Percentiles rank a stretch among this genome's conserved stretches.
Evolutionary conservation across 2,888 invertebrate genomes (phyloP).

Genomic region (Sinotaia quadrata): DNA sequence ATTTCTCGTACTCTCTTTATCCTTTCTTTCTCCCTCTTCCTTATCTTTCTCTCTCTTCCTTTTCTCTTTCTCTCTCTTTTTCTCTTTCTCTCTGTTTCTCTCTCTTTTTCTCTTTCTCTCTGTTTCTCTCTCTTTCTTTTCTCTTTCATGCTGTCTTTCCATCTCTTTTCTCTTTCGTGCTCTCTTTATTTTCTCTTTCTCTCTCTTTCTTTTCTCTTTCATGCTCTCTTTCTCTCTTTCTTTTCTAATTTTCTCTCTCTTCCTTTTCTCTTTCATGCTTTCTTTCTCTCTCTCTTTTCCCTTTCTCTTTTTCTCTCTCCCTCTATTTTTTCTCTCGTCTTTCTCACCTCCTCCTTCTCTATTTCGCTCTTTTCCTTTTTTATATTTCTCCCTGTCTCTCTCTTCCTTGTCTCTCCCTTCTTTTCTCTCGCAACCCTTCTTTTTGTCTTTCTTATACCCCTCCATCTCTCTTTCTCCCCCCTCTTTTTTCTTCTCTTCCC

Average conservation of each 20-base stretch:
- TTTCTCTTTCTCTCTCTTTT: no score
- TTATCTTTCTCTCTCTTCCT: no score
- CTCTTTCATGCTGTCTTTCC: not conserved
- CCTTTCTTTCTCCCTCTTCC: no score
- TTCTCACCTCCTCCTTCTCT: not conserved
- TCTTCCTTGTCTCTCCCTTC: not conserved
- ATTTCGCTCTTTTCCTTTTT: not conserved
- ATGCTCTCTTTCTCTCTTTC: not conserved
- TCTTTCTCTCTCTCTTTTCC: not conserved
- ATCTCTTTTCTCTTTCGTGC: not conserved
- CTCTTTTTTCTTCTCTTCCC: not conserved
- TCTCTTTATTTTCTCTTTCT: slow-evolving; percentile 4
- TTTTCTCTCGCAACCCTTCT: no score
- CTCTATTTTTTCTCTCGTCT: not conserved
- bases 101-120: no score
- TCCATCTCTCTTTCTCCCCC: not conserved
- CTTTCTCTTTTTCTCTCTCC: not conserved
- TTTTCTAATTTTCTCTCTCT: not conserved
- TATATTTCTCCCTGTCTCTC: not conserved
- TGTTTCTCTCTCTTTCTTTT: not conserved
- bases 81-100: no score
- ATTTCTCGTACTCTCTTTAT: not conserved
- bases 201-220: not conserved
- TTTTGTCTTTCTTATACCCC: not conserved
- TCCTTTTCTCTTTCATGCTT: not conserved